These are phyloP conservation scores for Probosciger aterrimus DNA, from an alignment of 2,113 vertebrate genomes.

Conservation along the genomic window DNA sequence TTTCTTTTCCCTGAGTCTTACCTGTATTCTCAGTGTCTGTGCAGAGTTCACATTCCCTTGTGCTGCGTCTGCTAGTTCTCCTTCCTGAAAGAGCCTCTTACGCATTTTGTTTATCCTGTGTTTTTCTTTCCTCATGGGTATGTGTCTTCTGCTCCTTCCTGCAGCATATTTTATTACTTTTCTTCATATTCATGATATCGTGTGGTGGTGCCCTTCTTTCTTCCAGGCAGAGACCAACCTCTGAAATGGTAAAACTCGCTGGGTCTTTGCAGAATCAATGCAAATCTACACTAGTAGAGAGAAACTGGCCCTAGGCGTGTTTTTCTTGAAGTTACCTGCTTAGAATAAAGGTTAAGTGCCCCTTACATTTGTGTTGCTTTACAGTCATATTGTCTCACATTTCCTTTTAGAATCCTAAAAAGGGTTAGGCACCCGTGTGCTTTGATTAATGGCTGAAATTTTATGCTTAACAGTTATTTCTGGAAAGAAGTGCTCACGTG, in stretches of 20 bases:
- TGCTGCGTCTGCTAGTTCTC: neutral
- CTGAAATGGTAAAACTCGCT: neutral
- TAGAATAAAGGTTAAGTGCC: neutral
- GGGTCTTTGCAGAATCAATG: neutral
- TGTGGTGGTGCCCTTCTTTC: neutral
- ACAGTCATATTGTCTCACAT: neutral
- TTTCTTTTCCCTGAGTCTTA: neutral
- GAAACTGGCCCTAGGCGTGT: neutral
- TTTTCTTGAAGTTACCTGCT: neutral
- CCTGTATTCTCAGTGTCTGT: neutral
- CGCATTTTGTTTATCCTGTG: neutral
- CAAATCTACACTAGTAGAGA: neutral
- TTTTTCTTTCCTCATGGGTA: neutral
- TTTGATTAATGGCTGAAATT: constrained; percentile 37
- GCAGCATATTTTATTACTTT: neutral
- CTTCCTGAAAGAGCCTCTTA: neutral
- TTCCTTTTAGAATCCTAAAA: neutral
- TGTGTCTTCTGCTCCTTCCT: neutral
- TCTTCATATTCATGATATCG: neutral
- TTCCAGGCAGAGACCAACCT: neutral
- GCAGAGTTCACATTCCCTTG: neutral
- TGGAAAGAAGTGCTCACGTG: neutral
- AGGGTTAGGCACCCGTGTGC: neutral
- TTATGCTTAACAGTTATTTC: constrained; percentile 41
- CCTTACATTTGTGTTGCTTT: neutral